A percentile compares a stretch with the other conserved stretches of the same genome.
phyloP scores from a whole-genome alignment of 2,113 vertebrate species.

The Sinocyclocheilus rhinocerous region DNA sequence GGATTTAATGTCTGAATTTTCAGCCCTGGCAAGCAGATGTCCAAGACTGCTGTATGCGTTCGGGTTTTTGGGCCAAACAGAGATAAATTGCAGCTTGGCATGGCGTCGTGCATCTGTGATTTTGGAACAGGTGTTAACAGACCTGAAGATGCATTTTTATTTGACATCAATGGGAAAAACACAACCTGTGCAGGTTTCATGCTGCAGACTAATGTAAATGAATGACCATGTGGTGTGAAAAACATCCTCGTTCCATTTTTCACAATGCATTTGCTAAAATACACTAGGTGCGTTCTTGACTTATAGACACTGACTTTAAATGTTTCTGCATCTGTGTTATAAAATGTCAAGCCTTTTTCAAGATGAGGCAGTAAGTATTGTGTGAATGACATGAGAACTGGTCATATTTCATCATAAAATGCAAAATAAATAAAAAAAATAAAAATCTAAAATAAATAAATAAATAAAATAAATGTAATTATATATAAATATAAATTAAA shows the following conservation, averaged over 20 bases:
- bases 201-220: slow-evolving; percentile 52
- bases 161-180: slow-evolving; percentile 43
- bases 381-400: not conserved
- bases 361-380: not conserved
- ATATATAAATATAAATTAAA: too few species aligned
- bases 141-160: slow-evolving; percentile 58
- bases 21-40: slow-evolving; percentile 54
- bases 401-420: too few species aligned
- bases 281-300: not conserved
- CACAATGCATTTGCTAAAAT: slow-evolving; percentile 27
- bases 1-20: slow-evolving; percentile 46
- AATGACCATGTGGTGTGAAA: slow-evolving; percentile 37
- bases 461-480: too few species aligned
- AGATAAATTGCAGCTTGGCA: slow-evolving; percentile 64
- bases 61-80: slow-evolving; percentile 57
- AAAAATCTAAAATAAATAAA: too few species aligned
- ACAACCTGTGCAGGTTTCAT: slow-evolving; percentile 37
- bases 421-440: too few species aligned
- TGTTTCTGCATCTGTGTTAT: not conserved
- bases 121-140: slow-evolving; percentile 62
- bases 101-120: slow-evolving; percentile 57
- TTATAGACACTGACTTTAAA: slow-evolving; percentile 17
- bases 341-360: not conserved
- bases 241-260: slow-evolving; percentile 37
- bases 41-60: slow-evolving; percentile 33